phyloP scores from a whole-genome alignment of 1,140 invertebrate genomes.

The Neelides sp. region DNA sequence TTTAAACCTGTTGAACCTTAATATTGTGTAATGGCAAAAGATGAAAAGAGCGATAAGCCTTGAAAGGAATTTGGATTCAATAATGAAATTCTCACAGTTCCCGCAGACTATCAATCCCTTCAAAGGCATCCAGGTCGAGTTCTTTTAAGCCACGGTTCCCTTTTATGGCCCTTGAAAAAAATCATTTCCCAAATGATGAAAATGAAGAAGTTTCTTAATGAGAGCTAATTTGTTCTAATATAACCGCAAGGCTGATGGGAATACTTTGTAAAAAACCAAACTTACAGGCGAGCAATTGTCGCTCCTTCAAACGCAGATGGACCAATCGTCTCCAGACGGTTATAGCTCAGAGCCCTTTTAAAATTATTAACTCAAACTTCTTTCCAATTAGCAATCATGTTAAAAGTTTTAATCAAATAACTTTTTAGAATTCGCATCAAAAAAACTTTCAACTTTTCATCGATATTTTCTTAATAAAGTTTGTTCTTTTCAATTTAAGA shows the following conservation, averaged over 20 bases:
- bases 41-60: too few relatives aligned
- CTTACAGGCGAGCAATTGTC: constrained; percentile 29
- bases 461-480: too few relatives aligned
- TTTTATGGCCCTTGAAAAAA: constrained; percentile 48
- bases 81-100: constrained; percentile 45
- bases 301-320: constrained; percentile 24
- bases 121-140: constrained; percentile 51
- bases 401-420: not conserved
- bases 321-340: constrained; percentile 19
- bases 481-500: too few relatives aligned
- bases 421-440: not conserved
- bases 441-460: too few relatives aligned
- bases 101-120: constrained; percentile 46
- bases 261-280: constrained; percentile 3
- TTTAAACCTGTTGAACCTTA: too few relatives aligned
- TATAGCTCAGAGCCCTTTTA: constrained; percentile 27
- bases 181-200: too few relatives aligned
- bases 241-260: too few relatives aligned
- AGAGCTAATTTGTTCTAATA: not conserved
- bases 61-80: not conserved
- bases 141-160: constrained; percentile 47
- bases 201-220: not conserved
- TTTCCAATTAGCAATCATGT: too few relatives aligned
- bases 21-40: too few relatives aligned
- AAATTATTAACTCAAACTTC: too few relatives aligned